phyloP scores from a whole-genome alignment of 2,797 vertebrate genomes.

The Chelidonichthys spinosus region DNA sequence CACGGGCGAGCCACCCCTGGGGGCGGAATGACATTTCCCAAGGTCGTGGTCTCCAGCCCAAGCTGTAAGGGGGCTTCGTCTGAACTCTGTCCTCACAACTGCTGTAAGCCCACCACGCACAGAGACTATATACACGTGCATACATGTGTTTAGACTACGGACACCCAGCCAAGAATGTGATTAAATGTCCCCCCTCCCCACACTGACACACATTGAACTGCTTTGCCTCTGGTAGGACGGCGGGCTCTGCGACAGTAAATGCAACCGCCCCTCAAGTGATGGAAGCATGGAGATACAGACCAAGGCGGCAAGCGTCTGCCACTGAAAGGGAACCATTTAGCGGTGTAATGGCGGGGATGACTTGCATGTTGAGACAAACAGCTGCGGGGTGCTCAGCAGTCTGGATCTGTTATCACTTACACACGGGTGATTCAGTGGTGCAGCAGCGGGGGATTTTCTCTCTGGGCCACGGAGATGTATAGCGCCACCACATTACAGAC shows the following conservation, averaged over 20 bases:
- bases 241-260: conserved; percentile 62
- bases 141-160: conserved; percentile 32
- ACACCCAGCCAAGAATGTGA: conserved; percentile 24
- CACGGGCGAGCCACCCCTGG: conserved; percentile 62
- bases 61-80: conserved; percentile 65
- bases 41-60: conserved; percentile 76
- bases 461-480: conserved; percentile 61
- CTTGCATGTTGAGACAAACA: conserved; percentile 84
- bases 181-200: conserved; percentile 41
- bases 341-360: conserved; percentile 80
- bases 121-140: conserved; percentile 26
- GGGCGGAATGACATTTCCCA: conserved; percentile 83
- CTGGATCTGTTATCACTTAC: conserved; percentile 80
- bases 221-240: conserved; percentile 59
- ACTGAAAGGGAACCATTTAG: conserved; percentile 82
- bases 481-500: conserved; percentile 61
- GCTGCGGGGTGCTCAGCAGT: conserved; percentile 82
- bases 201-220: conserved; percentile 52
- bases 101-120: conserved; percentile 36
- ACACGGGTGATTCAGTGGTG: conserved; percentile 74
- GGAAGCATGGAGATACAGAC: conserved; percentile 67
- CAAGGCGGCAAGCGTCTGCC: conserved; percentile 75
- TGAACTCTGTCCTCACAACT: conserved; percentile 45
- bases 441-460: conserved; percentile 58
- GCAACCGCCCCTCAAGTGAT: conserved; percentile 57